Conservation (phyloP, 2,888 invertebrate genomes). For the Yponomeuta sedellus region DNA sequence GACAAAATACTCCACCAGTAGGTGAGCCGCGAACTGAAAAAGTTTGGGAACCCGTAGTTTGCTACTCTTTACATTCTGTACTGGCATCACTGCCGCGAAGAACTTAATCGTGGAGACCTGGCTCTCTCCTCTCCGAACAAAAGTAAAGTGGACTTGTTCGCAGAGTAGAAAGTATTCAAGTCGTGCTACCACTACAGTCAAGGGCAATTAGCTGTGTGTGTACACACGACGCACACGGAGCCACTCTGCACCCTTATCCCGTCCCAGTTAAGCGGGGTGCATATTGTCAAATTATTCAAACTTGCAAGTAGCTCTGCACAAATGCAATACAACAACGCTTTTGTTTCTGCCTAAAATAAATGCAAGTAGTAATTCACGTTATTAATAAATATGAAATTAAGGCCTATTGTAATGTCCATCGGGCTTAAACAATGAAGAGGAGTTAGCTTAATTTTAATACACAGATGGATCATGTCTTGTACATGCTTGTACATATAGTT, state of each 20-base stretch:
- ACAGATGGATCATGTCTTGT: too few relatives aligned
- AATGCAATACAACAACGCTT: background rate
- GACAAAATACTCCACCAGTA: too few relatives aligned
- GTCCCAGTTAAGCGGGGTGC: background rate
- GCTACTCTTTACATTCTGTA: background rate
- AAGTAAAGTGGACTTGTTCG: too few relatives aligned
- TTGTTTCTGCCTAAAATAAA: too few relatives aligned
- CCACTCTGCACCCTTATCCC: background rate
- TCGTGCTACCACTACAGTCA: conserved; percentile 32
- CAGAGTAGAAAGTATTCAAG: conserved; percentile 51
- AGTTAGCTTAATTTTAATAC: too few relatives aligned
- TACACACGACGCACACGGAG: conserved; percentile 8
- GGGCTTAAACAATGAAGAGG: too few relatives aligned
- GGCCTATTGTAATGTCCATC: background rate
- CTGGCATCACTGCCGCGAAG: background rate
- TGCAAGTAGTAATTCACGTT: background rate
- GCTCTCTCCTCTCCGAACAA: background rate
- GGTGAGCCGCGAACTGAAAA: too few relatives aligned
- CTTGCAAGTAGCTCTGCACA: background rate
- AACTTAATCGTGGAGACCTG: background rate
- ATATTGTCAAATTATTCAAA: background rate
- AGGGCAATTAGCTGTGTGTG: background rate
- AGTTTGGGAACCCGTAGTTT: too few relatives aligned
- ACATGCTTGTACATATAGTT: too few relatives aligned
- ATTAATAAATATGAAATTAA: background rate